Conservation (phyloP, 64 coral and sea anemone genomes). For the Dendrophyllia cribrosa region DNA sequence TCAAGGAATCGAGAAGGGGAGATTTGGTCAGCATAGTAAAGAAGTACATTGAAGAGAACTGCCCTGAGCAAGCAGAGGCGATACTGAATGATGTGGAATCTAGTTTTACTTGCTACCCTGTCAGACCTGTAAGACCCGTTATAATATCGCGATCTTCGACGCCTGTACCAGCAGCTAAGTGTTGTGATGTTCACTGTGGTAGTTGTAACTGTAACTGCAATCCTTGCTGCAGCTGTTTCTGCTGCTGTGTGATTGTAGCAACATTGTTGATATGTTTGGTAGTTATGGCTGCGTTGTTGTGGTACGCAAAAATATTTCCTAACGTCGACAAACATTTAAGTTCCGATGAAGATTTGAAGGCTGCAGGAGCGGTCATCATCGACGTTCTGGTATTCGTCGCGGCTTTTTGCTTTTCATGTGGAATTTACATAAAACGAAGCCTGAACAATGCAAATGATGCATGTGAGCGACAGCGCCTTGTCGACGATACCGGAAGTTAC, state of each 20-base stretch:
- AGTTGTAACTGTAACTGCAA: neutral
- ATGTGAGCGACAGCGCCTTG: too few species aligned
- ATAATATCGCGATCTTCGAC: too few species aligned
- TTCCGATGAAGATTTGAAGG: neutral
- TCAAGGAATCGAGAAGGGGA: conserved; percentile 46
- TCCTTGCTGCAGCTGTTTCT: neutral
- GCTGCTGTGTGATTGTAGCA: neutral
- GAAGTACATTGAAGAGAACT: conserved; percentile 34
- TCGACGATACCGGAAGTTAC: neutral
- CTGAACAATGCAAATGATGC: too few species aligned
- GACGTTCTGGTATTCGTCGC: neutral
- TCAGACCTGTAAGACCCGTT: too few species aligned
- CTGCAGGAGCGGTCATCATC: neutral
- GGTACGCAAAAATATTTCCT: neutral
- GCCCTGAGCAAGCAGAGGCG: neutral
- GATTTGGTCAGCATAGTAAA: conserved; percentile 74
- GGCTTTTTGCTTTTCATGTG: neutral
- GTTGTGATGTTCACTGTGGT: conserved; percentile 10
- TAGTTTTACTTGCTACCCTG: neutral
- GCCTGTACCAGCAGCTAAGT: neutral
- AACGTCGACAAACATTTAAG: neutral
- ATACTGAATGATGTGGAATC: conserved; percentile 4
- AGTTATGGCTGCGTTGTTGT: neutral
- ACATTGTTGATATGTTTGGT: neutral
- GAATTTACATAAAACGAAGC: neutral